Evolutionary conservation across 2,113 vertebrate genomes (phyloP), one percentile per base, ranked within the genome.

Genomic region (Erinaceus europaeus): DNA sequence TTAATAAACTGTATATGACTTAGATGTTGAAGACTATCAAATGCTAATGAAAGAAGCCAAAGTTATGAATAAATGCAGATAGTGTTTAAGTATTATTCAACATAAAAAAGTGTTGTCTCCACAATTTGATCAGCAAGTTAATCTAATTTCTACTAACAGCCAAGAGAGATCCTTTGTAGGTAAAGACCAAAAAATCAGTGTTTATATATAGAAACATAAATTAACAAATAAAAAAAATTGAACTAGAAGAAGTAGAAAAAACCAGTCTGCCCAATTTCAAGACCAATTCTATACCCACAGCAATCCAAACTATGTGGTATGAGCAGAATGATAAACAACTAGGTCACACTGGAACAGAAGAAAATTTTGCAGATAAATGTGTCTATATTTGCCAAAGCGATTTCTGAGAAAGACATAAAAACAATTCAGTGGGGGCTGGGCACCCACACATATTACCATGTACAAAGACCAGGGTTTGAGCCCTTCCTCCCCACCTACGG

Each of bases 391-490:
- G 10, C 13, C 23, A 13, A 44, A n/a, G 3, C 32, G 9, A 65
- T 64, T 71, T 59, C 34, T 83, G 73, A 90, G 21, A 74, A 79
- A 67, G n/a, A n/a, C n/a, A n/a, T n/a, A n/a, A n/a, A n/a, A n/a
- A n/a, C 17, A 68, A 52, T 62, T 84, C 25, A 79, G 21, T 53
- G 3, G 14, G 61, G 42, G 27, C 83, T 79, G 67, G 13, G n/a
- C n/a, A n/a, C n/a, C n/a, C n/a, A n/a, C n/a, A n/a, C n/a, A n/a
- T n/a, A n/a, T n/a, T n/a, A n/a, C n/a, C n/a, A n/a, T n/a, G n/a
- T n/a, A n/a, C n/a, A n/a, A n/a, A n/a, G n/a, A n/a, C n/a, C n/a
- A n/a, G n/a, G n/a, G n/a, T n/a, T n/a, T n/a, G n/a, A n/a, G n/a
- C n/a, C n/a, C n/a, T n/a, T n/a, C n/a, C n/a, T n/a, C n/a, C n/a